Evolutionary conservation across 2,797 vertebrate genomes (phyloP), one percentile per base, ranked within the genome.

Genomic region (Chiroxiphia lanceolata): DNA sequence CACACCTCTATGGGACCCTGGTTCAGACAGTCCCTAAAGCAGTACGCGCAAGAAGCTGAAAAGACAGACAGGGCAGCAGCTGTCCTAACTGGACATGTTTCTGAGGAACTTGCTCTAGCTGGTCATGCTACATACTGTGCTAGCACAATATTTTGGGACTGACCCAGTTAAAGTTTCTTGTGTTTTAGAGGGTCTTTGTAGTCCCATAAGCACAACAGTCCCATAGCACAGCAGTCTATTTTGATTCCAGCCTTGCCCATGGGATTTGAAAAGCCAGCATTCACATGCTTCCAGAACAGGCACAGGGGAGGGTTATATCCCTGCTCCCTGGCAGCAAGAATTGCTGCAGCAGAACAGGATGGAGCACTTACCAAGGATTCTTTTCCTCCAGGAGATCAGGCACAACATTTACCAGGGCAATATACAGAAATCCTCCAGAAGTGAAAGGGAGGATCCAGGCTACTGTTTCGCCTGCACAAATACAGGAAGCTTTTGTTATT

Each of bases 391-490:
- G 92, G 85, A 99, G 98, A 97, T 99, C 99, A 21, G 99, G 99
- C 92, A 99, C 98, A 83, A 99, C 99, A 20, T 98, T 99, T 92
- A 99, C 99, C 98, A 99, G 97, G 72, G 99, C 99, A 11, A 99
- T 99, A 96, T 99, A 99, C 81, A 99, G 98, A 91, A 99, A 99
- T 51, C 99, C 99, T 63, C 99, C 99, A 4, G 99, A 99, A 40
- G 99, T 99, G 97, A 99, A 99, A 68, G 99, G 99, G 61, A 99
- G 98, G 89, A 99, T 99, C 99, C 99, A 99, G 75, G 98, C 97
- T 70, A 99, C 98, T 0, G 98, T 98, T 94, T 99, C 98, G 84
- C 98, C 99, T 99, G 95, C 21, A 92, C 38, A 57, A 33, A 79
- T 22, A n/a, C 36, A 42, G 54, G 90, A 92, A 51, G 44, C 33